Evolutionary conservation across 2,888 invertebrate species (phyloP).

Genomic region (Campoplex nolae): DNA sequence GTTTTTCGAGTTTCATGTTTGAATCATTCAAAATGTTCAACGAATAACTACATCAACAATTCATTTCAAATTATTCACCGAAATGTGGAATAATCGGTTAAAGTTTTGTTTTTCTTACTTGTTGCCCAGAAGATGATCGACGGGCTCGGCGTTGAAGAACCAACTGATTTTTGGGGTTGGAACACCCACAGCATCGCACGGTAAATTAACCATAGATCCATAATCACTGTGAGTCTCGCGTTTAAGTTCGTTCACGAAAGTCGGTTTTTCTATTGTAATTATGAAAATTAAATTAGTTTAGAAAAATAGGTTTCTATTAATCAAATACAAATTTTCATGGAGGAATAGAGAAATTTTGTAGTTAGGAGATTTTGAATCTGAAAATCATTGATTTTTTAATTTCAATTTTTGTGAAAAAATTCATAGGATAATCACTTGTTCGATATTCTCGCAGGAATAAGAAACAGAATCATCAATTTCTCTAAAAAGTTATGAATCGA

Average conservation of each 20-base stretch:
- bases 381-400: no score
- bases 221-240: slow-evolving; percentile 94
- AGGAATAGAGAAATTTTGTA: not conserved
- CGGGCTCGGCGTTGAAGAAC: slow-evolving; percentile 91
- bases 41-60: no score
- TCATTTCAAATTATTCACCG: not conserved
- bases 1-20: no score
- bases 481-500: no score
- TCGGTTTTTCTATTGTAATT: slow-evolving; percentile 88
- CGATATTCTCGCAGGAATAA: no score
- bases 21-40: no score
- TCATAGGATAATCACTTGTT: no score
- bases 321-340: not conserved
- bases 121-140: slow-evolving; percentile 85
- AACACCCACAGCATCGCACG: slow-evolving; percentile 95
- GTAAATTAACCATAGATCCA: slow-evolving; percentile 91
- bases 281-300: not conserved
- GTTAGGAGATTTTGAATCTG: no score
- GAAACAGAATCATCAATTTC: no score
- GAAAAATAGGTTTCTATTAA: not conserved
- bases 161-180: slow-evolving; percentile 95
- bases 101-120: slow-evolving; percentile 84
- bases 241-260: slow-evolving; percentile 90
- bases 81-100: not conserved
- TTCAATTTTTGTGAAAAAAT: no score